These are phyloP conservation scores for Dasyprocta punctata DNA, from an alignment of 2,113 vertebrate species.

Conservation along the genomic window DNA sequence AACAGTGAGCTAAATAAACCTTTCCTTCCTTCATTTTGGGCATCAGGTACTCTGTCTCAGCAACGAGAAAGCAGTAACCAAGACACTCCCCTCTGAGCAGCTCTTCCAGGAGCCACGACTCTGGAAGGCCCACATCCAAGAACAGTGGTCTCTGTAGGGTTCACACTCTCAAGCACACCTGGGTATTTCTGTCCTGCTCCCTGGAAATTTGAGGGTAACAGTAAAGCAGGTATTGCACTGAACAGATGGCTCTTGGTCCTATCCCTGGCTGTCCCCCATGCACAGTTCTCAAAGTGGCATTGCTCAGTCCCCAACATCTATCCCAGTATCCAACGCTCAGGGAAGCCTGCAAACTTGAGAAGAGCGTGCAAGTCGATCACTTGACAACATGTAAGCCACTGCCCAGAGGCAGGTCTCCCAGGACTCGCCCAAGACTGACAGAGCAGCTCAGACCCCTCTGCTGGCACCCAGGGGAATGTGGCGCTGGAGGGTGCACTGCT, in stretches of 20 bases:
- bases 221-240: neutral
- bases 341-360: neutral
- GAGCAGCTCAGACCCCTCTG: neutral
- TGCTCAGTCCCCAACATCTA: neutral
- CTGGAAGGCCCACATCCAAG: neutral
- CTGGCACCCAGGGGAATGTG: neutral
- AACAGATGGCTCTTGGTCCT: neutral
- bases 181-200: neutral
- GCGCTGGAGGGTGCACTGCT: neutral
- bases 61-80: no score
- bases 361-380: rapidly evolving
- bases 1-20: no score
- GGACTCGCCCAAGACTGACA: neutral
- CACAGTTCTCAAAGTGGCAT: neutral
- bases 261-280: neutral
- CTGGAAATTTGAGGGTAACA: neutral
- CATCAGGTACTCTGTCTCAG: no score
- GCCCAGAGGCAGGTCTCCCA: neutral
- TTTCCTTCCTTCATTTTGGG: no score
- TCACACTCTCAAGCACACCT: neutral
- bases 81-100: neutral
- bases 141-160: neutral
- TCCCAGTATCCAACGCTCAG: neutral
- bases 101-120: neutral
- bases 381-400: rapidly evolving